Evolutionary conservation across 2,113 vertebrate species (phyloP), one percentile per base, ranked within the genome.

Genomic region (Oenanthe melanoleuca): DNA sequence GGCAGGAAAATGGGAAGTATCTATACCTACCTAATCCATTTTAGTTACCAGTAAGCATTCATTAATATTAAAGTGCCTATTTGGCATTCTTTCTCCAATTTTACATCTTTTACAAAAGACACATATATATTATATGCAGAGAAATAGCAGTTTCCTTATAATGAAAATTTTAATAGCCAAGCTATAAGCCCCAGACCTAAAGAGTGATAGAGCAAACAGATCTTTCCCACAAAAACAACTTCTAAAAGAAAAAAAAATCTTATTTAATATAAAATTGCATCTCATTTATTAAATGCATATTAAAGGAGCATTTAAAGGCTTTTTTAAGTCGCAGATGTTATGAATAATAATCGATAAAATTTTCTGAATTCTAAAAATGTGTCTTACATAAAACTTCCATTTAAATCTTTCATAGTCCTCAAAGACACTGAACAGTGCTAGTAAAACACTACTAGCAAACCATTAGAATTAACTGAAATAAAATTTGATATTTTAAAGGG

Each of bases 311-410:
- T 96, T 97, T 95, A 91, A 97, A 97, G 92, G 69, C 61, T 84
- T 95, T 97, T 97, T 95, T 96, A 97, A 97, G 95, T 97, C 92
- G 91, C 97, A 98, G 97, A 97, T 97, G 96, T 97, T 98, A 97
- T 96, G 97, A 98, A 97, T 97, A 98, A 97, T 96, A 97, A 97
- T 94, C 85, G 42, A 85, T 85, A 95, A 97, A 97, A 96, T 96
- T 89, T 65, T 95, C 91, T 94, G 95, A 97, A 97, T 97, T 98
- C 90, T 92, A 89, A 97, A 94, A 93, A 95, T 81, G 61, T 79
- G 16, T 80, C 69, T 96, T 96, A 91, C 93, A 97, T 98, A 97
- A 98, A 97, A 95, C 86, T 95, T 96, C 77, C 70, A 79, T 91
- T 97, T 98, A 95, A 97, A 98, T 97, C 94, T 97, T 93, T 95